Evolutionary conservation across 1,140 invertebrate species (phyloP).

Genomic region (Ceratoteleas bidentatus): DNA sequence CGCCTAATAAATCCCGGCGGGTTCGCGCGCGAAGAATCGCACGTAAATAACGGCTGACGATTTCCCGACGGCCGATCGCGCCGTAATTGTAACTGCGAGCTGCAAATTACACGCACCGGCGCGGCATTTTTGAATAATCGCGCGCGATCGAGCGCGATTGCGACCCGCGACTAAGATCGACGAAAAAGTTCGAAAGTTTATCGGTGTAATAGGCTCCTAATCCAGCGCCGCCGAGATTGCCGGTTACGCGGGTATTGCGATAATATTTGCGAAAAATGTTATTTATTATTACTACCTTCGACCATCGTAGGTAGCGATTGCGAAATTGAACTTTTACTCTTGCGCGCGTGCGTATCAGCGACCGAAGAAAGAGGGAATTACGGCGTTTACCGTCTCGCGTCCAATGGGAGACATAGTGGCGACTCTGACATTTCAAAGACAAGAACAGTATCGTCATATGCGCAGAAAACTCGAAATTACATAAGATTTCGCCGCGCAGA

Average conservation of each 20-base stretch:
- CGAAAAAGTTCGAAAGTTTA: conserved; percentile 61
- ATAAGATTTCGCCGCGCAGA: conserved; percentile 59
- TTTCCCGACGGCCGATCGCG: conserved; percentile 20
- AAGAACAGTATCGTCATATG: conserved; percentile 64
- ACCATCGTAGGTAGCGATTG: conserved; percentile 66
- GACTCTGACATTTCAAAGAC: conserved; percentile 69
- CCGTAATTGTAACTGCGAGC: conserved; percentile 23
- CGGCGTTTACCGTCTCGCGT: conserved; percentile 58
- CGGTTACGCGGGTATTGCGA: conserved; percentile 64
- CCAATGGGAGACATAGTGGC: conserved; percentile 64
- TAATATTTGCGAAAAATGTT: conserved; percentile 68
- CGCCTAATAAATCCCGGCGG: conserved; percentile 28
- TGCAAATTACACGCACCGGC: conserved; percentile 37
- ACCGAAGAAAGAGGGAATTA: conserved; percentile 65
- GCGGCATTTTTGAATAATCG: conserved; percentile 37
- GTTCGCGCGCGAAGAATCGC: conserved; percentile 11
- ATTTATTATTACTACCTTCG: conserved; percentile 67
- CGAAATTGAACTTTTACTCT: conserved; percentile 67
- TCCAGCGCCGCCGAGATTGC: conserved; percentile 46
- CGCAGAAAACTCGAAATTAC: conserved; percentile 63
- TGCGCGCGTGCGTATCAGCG: conserved; percentile 58
- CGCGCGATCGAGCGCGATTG: conserved; percentile 36
- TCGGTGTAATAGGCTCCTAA: conserved; percentile 44
- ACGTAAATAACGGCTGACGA: conserved; percentile 11
- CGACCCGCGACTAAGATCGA: conserved; percentile 9